Percentiles rank a stretch among this genome's conserved stretches.
Evolutionary conservation across 2,113 vertebrate species (phyloP).

Genomic region (Speoplatyrhinus poulsoni): DNA sequence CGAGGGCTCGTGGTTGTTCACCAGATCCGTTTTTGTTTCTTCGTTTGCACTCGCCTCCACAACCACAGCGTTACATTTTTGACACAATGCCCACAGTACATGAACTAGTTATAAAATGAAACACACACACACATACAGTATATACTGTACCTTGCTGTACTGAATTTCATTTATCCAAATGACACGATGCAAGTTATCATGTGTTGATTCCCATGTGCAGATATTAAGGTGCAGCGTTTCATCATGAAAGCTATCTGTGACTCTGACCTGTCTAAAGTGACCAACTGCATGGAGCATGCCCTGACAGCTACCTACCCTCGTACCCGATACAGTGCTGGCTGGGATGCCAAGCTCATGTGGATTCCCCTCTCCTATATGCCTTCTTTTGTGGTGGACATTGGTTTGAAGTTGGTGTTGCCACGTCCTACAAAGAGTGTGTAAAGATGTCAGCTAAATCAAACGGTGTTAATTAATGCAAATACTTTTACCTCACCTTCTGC

Average conservation of each 20-base stretch:
- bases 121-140: too few relatives aligned
- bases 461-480: neutral
- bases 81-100: too few relatives aligned
- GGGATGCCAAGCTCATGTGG: conserved; percentile 95
- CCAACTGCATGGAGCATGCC: conserved; percentile 87
- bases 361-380: conserved; percentile 92
- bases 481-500: conserved; percentile 1
- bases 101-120: too few relatives aligned
- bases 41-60: too few relatives aligned
- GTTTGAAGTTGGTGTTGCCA: conserved; percentile 82
- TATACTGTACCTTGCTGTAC: too few relatives aligned
- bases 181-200: neutral
- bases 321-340: conserved; percentile 89
- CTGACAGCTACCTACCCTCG: conserved; percentile 82
- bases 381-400: conserved; percentile 80
- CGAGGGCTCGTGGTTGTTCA: too few relatives aligned
- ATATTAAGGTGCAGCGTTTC: conserved; percentile 81
- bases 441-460: conserved; percentile 1
- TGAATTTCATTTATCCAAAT: too few relatives aligned
- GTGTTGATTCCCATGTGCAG: conserved; percentile 57
- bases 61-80: too few relatives aligned
- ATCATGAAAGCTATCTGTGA: conserved; percentile 87
- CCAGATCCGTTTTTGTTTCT: too few relatives aligned
- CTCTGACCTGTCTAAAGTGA: conserved; percentile 87
- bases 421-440: conserved; percentile 78